A percentile compares a stretch with the other conserved stretches of the same genome.
Conservation (phyloP, 64 coral and sea anemone species). For the Trachythela sp. region DNA sequence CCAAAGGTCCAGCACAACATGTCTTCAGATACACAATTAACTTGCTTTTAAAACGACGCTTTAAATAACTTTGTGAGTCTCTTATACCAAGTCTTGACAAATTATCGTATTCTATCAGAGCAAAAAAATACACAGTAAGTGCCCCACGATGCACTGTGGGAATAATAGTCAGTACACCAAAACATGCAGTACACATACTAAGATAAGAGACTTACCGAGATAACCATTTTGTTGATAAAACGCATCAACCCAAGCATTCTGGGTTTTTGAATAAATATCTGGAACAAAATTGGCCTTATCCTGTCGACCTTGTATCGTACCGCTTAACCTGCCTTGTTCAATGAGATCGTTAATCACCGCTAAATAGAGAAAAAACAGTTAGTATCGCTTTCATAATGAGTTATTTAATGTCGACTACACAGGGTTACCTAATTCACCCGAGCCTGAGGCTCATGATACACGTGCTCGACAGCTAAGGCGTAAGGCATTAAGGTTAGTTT, state of each 20-base stretch:
- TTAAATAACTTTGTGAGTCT: conserved; percentile 81
- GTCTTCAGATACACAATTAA: conserved; percentile 66
- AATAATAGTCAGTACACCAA: too few relatives aligned
- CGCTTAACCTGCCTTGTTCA: conserved; percentile 47
- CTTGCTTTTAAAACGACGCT: conserved; percentile 60
- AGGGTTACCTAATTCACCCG: too few relatives aligned
- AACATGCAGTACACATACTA: neutral
- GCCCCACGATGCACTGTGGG: neutral
- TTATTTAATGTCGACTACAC: too few relatives aligned
- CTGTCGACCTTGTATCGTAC: conserved; percentile 74
- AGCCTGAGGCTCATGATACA: too few relatives aligned
- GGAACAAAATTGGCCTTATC: conserved; percentile 88
- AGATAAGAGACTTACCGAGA: conserved; percentile 50
- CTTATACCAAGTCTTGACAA: conserved; percentile 77
- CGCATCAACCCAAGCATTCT: conserved; percentile 88
- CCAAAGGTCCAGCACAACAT: conserved; percentile 76
- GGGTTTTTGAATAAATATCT: conserved; percentile 80
- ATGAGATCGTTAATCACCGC: conserved; percentile 63
- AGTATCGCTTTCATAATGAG: too few relatives aligned
- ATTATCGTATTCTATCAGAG: conserved; percentile 74
- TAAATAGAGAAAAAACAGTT: conserved; percentile 3
- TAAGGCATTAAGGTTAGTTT: too few relatives aligned
- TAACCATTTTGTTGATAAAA: conserved; percentile 98
- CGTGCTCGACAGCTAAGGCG: too few relatives aligned
- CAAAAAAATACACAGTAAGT: neutral